A percentile compares a stretch with the other conserved stretches of the same genome.
Conservation (phyloP, 2,888 invertebrate genomes). For the Thereva nobilitata region DNA sequence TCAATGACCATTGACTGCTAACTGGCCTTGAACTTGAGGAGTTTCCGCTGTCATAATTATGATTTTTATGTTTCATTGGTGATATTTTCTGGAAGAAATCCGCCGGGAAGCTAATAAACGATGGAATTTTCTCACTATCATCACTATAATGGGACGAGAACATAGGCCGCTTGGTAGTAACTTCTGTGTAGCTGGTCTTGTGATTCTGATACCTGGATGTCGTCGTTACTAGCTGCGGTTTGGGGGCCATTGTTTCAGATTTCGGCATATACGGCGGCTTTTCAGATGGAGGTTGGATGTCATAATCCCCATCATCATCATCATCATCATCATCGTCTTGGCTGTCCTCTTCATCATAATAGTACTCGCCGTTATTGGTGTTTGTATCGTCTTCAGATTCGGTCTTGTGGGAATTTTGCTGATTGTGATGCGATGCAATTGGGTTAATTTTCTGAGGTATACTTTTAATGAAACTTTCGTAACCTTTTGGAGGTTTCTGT, state of each 20-base stretch:
- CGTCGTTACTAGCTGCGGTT: conserved; percentile 46
- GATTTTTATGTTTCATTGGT: conserved; percentile 24
- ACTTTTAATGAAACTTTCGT: conserved; percentile 53
- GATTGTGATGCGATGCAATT: conserved; percentile 3
- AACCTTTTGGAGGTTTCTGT: conserved; percentile 48
- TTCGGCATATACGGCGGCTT: conserved; percentile 68
- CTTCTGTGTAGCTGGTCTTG: conserved; percentile 46
- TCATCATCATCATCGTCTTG: conserved; percentile 54
- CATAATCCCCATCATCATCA: conserved; percentile 62
- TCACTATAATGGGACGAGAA: conserved; percentile 46
- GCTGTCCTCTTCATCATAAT: conserved; percentile 49
- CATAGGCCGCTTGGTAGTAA: conserved; percentile 51
- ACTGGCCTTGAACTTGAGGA: conserved; percentile 37
- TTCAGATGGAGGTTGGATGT: conserved; percentile 63
- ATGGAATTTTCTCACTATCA: conserved; percentile 50
- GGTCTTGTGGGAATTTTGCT: conserved; percentile 14
- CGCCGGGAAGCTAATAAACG: conserved; percentile 56
- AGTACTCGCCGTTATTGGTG: conserved; percentile 41
- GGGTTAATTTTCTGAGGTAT: conserved; percentile 47
- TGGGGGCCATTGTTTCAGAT: conserved; percentile 61
- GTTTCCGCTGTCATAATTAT: conserved; percentile 59
- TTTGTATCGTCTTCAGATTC: conserved; percentile 48
- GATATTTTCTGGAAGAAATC: conserved; percentile 56
- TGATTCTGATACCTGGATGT: conserved; percentile 39
- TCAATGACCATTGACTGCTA: conserved; percentile 37